Base-by-base conservation (phyloP, 1,140 invertebrate genomes). In the Apis florea region DNA sequence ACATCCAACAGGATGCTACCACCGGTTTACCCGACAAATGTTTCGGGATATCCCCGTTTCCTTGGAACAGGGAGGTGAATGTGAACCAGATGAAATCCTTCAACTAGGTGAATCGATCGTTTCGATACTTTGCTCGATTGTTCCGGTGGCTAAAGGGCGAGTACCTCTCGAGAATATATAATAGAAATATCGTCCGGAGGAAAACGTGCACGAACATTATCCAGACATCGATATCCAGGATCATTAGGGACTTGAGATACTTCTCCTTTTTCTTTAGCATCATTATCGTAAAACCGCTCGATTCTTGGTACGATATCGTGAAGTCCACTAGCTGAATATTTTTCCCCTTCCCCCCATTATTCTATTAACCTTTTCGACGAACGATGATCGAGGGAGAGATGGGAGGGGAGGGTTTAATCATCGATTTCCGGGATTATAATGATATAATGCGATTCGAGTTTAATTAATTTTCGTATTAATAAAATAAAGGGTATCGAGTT, bases 31-130 rank as follows among this genome's bases (percentile, higher is more conserved):
- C 98, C 1, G 97, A 98, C 1, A 98, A 93, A 94, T 98, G 98
- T 90, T 97, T 97, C 0, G 98, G 98, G 0, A 98, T 98, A 93
- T 99, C 98, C 1, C 98, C 98, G 8, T 97, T 97, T 1, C 97
- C 97, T 94, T 99, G 98, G 0, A 98, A 98, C 0, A 98, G 99
- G 9, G 98, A 99, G 64, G 98, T 98, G 97, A 99, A 98, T 89
- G 98, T 98, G 92, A 99, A 99, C 98, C 98, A 99, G 0, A 99
- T 94, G 90, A 98, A 98, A 92, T 99, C 98, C 90, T 98, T 99
- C 10, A 99, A 93, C 49, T 96, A 98, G 88, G 98, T 98, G 90
- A 98, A 97, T 40, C 98, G 94, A 91, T 98, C 98, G 85, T 98
- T 96, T 91, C 96, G 96, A 90, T 98, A 98, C 88, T 98, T 98